phyloP scores from a whole-genome alignment of 1,140 invertebrate species.

The Drosophila erecta region DNA sequence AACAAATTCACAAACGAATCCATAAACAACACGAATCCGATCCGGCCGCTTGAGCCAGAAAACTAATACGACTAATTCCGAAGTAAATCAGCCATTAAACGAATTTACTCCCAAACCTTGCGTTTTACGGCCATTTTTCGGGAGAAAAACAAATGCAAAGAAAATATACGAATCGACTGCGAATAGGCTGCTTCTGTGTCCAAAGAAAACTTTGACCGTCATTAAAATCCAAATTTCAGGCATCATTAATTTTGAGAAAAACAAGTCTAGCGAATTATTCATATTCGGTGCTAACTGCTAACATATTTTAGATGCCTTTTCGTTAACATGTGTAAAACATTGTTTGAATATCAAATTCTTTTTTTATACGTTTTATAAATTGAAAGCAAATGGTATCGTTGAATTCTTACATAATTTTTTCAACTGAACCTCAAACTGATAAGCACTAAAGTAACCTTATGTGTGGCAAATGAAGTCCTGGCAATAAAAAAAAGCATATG shows the following conservation, averaged over 20 bases:
- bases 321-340: neutral
- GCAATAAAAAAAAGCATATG: slow-evolving; percentile 17
- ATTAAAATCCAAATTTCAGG: neutral
- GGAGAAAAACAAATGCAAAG: slow-evolving; percentile 5
- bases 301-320: neutral
- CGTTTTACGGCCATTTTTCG: slow-evolving; percentile 26
- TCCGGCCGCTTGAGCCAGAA: slow-evolving; percentile 14
- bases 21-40: slow-evolving; percentile 22
- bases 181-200: neutral
- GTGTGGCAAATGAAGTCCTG: neutral
- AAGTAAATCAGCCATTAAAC: slow-evolving; percentile 58
- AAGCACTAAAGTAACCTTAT: slow-evolving; percentile 16
- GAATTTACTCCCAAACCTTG: slow-evolving; percentile 16
- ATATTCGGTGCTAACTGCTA: neutral
- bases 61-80: slow-evolving; percentile 67
- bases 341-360: neutral
- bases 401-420: neutral
- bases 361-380: too few relatives aligned
- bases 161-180: slow-evolving; percentile 26
- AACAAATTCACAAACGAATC: slow-evolving; percentile 35
- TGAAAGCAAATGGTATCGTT: too few relatives aligned
- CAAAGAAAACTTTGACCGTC: slow-evolving; percentile 6
- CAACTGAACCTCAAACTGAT: slow-evolving; percentile 1
- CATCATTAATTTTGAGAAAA: slow-evolving; percentile 18
- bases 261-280: slow-evolving; percentile 6